Evolutionary conservation across 2,797 vertebrate genomes (phyloP), one percentile per base, ranked within the genome.

Genomic region (Ataeniobius toweri): DNA sequence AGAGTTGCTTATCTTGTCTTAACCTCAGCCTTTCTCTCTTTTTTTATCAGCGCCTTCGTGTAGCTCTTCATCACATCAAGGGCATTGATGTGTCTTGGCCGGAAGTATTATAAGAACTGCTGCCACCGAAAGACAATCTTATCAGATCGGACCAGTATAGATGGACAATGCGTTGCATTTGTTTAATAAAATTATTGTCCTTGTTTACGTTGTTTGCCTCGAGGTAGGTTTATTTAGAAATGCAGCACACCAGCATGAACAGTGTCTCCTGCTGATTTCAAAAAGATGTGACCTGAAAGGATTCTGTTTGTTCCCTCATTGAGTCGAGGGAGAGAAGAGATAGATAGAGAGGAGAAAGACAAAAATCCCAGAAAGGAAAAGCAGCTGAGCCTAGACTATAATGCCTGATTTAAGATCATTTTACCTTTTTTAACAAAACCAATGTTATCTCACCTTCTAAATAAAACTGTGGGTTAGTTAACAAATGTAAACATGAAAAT

Each of bases 201-300:
- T 78, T 74, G 59, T 59, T 75, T 72, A 14, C 22, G 55, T 76
- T 81, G 31, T 77, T 67, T 46, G 79, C 81, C 78, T 85, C 71
- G 20, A 75, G 79, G 77, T 81, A 55, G 65, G 77, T 88, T 87
- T 88, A 89, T 88, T 88, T 84, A 74, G 71, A 78, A 86, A 75
- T 79, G 70, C 50, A 28, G 41, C 80, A 68, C 83, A 90, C 76
- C 79, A 80, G 80, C 72, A 20, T 48, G 69, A 85, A 71, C 70
- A 36, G 73, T 44, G 82, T 83, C 78, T 91, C 84, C 75, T 70
- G 44, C 79, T 86, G 83, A 87, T 87, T 88, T 90, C 87, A 91
- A 86, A 88, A 81, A 85, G 84, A 89, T 91, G 88, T 86, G 89
- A 93, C 91, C 89, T 91, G 91, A 89, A 90, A 92, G 85, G 79